Base-by-base conservation (phyloP, 2,797 vertebrate genomes). In the Sarcophilus harrisii region DNA sequence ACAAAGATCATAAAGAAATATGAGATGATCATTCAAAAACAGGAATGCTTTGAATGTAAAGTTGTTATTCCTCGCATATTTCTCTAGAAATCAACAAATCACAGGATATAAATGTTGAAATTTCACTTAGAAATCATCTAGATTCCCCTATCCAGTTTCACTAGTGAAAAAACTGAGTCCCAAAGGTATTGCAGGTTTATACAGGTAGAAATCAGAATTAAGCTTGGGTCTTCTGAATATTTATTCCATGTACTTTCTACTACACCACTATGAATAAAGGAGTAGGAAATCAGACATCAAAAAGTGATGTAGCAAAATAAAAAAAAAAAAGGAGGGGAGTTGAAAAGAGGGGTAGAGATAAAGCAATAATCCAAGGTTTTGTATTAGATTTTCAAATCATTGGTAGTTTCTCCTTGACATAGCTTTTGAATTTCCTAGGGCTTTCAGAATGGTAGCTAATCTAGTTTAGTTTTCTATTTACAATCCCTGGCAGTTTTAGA, bases 371-470 rank as follows among this genome's bases (percentile, higher is more conserved):
- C 38, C 24, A 87, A 49, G 38, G 3, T 27, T 81, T 45, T 27
- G 21, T 27, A 28, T 87, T 87, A 87, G 38, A 87, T 87, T 87
- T 87, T 49, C 38, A 81, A 81, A 45, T 81, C 6, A 24, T 21
- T 81, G n/a, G n/a, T 45, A 45, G 38, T 81, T 81, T 81, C n/a
- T 45, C 92, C 91, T 97, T 91, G 94, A 94, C 38, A 87, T 92
- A 55, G 49, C 92, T 60, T 58, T 96, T 95, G 89, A 96, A 9
- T 59, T 58, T 73, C 87, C 49, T 45, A n/a, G 58, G 52, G 87
- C 13, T 95, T 96, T 93, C 66, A 91, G 90, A 90, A 93, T 89
- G 91, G 90, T 21, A 92, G n/a, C 66, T 81, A 81, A 57, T 94
- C 92, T 57, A 95, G 32, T 6, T 49, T n/a, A 93, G 87, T 29